Base-by-base conservation (phyloP, 2,888 invertebrate species). In the Rhamnusium bicolor region DNA sequence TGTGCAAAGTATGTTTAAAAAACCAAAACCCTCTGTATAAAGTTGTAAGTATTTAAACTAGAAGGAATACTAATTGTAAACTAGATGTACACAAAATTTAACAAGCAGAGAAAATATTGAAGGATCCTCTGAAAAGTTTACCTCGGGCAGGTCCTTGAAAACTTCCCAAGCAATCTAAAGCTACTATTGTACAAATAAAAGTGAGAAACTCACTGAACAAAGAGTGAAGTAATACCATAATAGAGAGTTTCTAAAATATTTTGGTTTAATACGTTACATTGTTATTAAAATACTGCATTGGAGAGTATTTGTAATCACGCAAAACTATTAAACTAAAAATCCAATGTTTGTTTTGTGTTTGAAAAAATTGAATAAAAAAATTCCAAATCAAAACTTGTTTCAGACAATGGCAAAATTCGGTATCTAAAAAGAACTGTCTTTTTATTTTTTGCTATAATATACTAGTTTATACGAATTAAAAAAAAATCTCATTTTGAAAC, bases 181-280 rank as follows among this genome's bases (percentile, higher is more conserved):
- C 49, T 49, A 21, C 62, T 62, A 62, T 62, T 62, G 24, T 16
- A 62, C 47, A 62, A 62, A 46, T 62, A 62, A 47, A 62, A 62
- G 24, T 47, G 49, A 49, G 46, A 62, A 46, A 19, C 4, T 19
- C 62, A 62, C n/a, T 4, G 56, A 56, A 56, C 56, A 29, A 29
- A 7, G 56, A 29, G 29, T 27, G 7, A 56, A 56, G 29, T 56
- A 18, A 27, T 29, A 29, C 29, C 24, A 24, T 12, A 10, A 32
- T 32, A 10, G 32, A 8, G 2, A 32, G 32, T 10, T 32, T 32
- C 10, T 12, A 32, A 32, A 32, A 32, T 32, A 10, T 10, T n/a
- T n/a, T n/a, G n/a, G n/a, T n/a, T n/a, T n/a, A n/a, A n/a, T n/a
- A n/a, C n/a, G 12, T 10, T 1, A 10, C 1, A 32, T 12, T 32